Conservation (phyloP, 1,140 invertebrate genomes). For the Coptotermes formosanus region DNA sequence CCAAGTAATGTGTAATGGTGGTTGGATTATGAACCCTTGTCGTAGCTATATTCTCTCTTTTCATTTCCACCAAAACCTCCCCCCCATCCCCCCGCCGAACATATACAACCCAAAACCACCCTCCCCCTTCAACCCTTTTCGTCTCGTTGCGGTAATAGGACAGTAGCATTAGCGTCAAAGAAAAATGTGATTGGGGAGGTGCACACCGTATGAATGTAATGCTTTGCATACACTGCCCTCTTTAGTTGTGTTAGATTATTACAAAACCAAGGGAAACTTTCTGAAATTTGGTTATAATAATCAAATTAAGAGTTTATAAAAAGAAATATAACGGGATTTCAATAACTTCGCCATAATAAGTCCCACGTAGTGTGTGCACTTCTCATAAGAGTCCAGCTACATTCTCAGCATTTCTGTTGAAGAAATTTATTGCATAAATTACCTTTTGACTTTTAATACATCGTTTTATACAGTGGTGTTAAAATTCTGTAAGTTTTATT, state of each 20-base stretch:
- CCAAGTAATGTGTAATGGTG: slow-evolving; percentile 18
- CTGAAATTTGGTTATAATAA: no score
- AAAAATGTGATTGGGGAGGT: slow-evolving; percentile 12
- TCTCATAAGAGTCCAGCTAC: no score
- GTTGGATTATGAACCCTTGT: slow-evolving; percentile 11
- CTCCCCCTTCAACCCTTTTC: slow-evolving; percentile 7
- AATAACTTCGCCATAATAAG: no score
- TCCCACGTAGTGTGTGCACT: no score
- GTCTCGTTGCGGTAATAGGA: slow-evolving; percentile 17
- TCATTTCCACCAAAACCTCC: neutral
- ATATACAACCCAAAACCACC: slow-evolving; percentile 16
- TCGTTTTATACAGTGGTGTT: no score
- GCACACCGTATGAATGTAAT: slow-evolving; percentile 2
- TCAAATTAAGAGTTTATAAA: no score
- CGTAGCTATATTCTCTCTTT: slow-evolving; percentile 10
- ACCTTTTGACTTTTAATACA: no score
- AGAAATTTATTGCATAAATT: no score
- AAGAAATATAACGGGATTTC: no score
- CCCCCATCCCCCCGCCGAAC: neutral
- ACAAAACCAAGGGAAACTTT: neutral
- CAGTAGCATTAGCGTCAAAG: slow-evolving; percentile 3
- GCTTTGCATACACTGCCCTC: neutral
- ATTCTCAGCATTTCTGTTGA: no score
- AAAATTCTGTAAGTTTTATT: no score
- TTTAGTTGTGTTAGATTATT: neutral